Evolutionary conservation across 2,113 vertebrate species (phyloP).

Genomic region (Macroglossus sobrinus): DNA sequence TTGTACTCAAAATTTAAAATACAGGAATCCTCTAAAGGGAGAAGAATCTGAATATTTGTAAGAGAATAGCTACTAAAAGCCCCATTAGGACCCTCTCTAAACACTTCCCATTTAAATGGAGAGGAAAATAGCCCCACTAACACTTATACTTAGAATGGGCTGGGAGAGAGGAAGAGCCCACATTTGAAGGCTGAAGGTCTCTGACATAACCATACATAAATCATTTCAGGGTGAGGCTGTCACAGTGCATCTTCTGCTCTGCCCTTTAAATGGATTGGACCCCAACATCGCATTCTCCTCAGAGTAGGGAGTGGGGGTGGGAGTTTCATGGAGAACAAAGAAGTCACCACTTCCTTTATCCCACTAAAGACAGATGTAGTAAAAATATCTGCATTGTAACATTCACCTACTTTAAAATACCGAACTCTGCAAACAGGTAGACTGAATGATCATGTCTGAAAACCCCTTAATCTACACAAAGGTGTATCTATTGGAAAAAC

Average conservation of each 20-base stretch:
- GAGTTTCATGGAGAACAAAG: conserved; percentile 65
- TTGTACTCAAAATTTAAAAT: conserved; percentile 30
- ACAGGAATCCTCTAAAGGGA: conserved; percentile 14
- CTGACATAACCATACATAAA: conserved; percentile 57
- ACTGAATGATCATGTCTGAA: not conserved
- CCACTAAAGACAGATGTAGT: conserved; percentile 22
- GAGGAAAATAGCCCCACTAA: conserved; percentile 39
- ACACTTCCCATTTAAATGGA: conserved; percentile 25
- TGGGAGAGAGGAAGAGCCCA: conserved; percentile 10
- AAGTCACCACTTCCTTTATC: conserved; percentile 8
- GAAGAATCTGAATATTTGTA: not conserved
- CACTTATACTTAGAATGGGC: conserved; percentile 35
- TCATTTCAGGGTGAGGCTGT: conserved; percentile 62
- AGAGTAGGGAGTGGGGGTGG: not conserved
- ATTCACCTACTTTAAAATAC: conserved; percentile 31
- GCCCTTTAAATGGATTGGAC: conserved; percentile 62
- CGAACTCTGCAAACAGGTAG: conserved; percentile 51
- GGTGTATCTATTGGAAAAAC: conserved; percentile 33
- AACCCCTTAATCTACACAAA: conserved; percentile 20
- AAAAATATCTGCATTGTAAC: conserved; percentile 1
- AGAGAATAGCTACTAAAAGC: conserved; percentile 59
- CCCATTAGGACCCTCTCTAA: conserved; percentile 58
- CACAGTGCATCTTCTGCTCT: conserved; percentile 45
- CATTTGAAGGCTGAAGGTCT: conserved; percentile 52
- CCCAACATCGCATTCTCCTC: conserved; percentile 38